Conservation (phyloP, 2,113 vertebrate species). For the Xiphias gladius region DNA sequence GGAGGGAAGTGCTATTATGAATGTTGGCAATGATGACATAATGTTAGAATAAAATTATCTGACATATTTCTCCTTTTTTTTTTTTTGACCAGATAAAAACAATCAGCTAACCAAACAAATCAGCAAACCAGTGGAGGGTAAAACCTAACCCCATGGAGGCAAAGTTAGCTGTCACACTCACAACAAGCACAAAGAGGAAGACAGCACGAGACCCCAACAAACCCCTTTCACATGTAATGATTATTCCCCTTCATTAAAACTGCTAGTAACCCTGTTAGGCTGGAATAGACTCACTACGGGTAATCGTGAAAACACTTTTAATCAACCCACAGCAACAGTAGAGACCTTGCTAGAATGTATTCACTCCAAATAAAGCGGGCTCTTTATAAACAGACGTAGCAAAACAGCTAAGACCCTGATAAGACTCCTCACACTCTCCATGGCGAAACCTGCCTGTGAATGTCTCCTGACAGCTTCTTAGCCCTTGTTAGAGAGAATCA, state of each 20-base stretch:
- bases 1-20: constrained; percentile 27
- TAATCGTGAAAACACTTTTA: constrained; percentile 86
- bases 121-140: constrained; percentile 6
- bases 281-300: constrained; percentile 84
- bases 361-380: constrained; percentile 84
- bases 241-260: constrained; percentile 83
- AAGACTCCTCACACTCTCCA: constrained; percentile 84
- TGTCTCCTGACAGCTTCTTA: constrained; percentile 84
- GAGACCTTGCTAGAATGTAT: constrained; percentile 85
- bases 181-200: constrained; percentile 59
- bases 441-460: constrained; percentile 85
- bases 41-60: background rate
- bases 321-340: constrained; percentile 84
- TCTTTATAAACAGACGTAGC: constrained; percentile 81
- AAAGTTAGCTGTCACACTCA: constrained; percentile 43
- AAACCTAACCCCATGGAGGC: background rate
- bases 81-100: constrained; percentile 7
- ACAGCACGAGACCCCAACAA: constrained; percentile 66
- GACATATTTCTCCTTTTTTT: constrained; percentile 16
- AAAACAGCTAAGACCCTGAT: constrained; percentile 84
- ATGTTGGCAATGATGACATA: constrained; percentile 39
- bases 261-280: constrained; percentile 84
- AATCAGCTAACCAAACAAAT: background rate
- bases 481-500: constrained; percentile 82
- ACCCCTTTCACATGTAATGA: constrained; percentile 77